Conservation (phyloP, 2,797 vertebrate species). For the Triplophysa bombifrons region DNA sequence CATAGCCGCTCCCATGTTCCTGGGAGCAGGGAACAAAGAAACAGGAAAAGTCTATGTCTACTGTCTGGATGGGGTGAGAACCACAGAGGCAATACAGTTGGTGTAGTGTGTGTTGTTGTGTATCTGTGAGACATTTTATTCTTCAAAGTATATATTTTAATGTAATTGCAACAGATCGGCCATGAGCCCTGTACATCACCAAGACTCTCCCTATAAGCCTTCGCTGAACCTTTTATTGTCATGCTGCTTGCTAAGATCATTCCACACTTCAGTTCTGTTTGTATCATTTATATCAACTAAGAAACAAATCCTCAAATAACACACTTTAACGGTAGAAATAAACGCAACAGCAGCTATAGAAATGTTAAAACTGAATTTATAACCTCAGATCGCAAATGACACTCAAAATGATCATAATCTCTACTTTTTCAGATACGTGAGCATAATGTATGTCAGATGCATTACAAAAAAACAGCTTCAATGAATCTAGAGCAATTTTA, state of each 20-base stretch:
- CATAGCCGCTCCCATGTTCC: slow-evolving; percentile 92
- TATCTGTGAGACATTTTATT: neutral
- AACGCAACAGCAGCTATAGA: neutral
- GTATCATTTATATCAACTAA: neutral
- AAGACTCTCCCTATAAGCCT: neutral
- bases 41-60: slow-evolving; percentile 89
- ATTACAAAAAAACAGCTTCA: too few species aligned
- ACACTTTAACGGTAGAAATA: neutral
- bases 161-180: neutral
- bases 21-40: slow-evolving; percentile 89
- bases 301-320: neutral
- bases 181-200: neutral
- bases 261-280: neutral
- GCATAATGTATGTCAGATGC: too few species aligned
- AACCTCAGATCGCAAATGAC: too few species aligned
- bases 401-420: too few species aligned
- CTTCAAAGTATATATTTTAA: neutral
- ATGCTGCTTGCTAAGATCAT: too few species aligned
- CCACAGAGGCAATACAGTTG: neutral
- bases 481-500: too few species aligned
- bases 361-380: neutral
- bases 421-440: too few species aligned
- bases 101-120: neutral
- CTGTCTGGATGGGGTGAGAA: slow-evolving; percentile 75
- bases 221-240: neutral